Conservation (phyloP, 2,113 vertebrate species). For the Choloepus hoffmanni region DNA sequence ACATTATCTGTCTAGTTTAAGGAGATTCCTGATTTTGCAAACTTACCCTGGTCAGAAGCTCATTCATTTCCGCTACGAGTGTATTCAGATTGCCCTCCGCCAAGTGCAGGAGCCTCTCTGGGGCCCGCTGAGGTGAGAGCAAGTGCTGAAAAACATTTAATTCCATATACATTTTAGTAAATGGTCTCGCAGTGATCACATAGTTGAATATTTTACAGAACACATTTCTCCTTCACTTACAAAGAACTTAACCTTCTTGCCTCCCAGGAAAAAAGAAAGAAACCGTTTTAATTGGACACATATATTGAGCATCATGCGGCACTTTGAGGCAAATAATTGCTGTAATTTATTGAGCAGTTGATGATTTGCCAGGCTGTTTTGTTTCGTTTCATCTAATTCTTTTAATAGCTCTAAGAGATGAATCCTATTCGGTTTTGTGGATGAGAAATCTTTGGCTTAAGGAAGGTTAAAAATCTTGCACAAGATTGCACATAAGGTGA, state of each 20-base stretch:
- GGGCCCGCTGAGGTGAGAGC: slow-evolving; percentile 96
- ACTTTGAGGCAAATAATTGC: background rate
- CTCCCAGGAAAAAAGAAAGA: background rate
- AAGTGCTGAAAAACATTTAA: slow-evolving; percentile 91
- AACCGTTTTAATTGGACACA: background rate
- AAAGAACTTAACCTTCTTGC: background rate
- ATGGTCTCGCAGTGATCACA: background rate
- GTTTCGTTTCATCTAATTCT: background rate
- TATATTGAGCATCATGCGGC: background rate
- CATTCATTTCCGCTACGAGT: slow-evolving; percentile 96
- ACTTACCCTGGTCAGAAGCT: slow-evolving; percentile 95
- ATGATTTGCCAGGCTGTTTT: background rate
- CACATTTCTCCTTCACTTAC: background rate
- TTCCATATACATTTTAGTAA: slow-evolving; percentile 47
- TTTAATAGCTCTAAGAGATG: background rate
- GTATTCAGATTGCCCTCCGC: slow-evolving; percentile 94
- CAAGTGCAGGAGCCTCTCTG: slow-evolving; percentile 95
- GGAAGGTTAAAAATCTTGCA: background rate
- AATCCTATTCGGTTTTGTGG: background rate
- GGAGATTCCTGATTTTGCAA: background rate
- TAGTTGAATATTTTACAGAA: slow-evolving; percentile 9
- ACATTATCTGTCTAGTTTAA: background rate
- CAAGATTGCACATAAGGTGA: background rate
- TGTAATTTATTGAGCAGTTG: slow-evolving; percentile 18
- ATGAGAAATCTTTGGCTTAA: background rate